Conservation (phyloP, 1,140 invertebrate species). For the Drosophila sucinea region DNA sequence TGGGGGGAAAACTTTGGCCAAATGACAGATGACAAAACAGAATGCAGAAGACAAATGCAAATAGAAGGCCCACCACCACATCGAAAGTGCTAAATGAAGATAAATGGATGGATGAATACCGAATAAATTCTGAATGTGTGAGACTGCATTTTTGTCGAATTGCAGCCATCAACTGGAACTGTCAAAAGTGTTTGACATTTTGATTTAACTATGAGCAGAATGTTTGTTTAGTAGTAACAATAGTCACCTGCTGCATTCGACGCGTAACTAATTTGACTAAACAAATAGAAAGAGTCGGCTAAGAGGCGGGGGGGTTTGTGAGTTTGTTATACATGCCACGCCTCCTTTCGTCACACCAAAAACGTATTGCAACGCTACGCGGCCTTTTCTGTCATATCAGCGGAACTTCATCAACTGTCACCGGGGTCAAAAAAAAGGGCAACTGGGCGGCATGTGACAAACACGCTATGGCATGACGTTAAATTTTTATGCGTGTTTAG, state of each 20-base stretch:
- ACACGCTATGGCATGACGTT: conserved; percentile 76
- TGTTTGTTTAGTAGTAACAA: conserved; percentile 29
- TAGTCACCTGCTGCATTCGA: conserved; percentile 62
- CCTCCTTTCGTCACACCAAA: conserved; percentile 34
- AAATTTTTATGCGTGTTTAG: conserved; percentile 73
- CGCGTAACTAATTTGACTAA: conserved; percentile 71
- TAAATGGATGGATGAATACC: conserved; percentile 47
- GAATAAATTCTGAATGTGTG: conserved; percentile 24
- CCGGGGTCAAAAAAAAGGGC: conserved; percentile 59
- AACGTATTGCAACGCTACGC: conserved; percentile 28
- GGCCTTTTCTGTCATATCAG: conserved; percentile 32
- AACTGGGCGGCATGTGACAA: conserved; percentile 51
- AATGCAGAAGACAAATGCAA: conserved; percentile 61
- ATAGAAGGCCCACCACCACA: conserved; percentile 31
- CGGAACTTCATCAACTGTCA: conserved; percentile 48
- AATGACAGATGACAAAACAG: conserved; percentile 66
- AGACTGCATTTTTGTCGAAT: conserved; percentile 49
- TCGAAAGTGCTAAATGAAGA: conserved; percentile 56
- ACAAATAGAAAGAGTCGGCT: conserved; percentile 31
- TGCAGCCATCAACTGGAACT: conserved; percentile 42
- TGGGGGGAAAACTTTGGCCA: not conserved
- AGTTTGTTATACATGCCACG: not conserved
- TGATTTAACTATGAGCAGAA: conserved; percentile 51
- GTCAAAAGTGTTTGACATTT: conserved; percentile 56
- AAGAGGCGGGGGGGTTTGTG: not conserved